A percentile compares a stretch with the other conserved stretches of the same genome.
Evolutionary conservation across 2,888 invertebrate species (phyloP).

Genomic region (Ormyrus nitidulus): DNA sequence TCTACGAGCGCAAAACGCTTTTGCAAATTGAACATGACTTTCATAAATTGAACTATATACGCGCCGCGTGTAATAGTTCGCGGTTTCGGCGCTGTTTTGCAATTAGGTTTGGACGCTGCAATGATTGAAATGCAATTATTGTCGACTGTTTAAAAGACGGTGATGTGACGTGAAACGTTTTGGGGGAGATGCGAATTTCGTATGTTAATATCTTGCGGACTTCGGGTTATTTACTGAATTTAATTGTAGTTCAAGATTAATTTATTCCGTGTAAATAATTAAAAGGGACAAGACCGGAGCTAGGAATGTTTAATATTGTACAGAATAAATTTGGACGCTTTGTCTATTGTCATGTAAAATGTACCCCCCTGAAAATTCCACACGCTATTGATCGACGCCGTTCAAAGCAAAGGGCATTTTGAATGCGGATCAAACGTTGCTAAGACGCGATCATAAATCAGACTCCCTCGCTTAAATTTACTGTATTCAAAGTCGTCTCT

Average conservation of each 20-base stretch:
- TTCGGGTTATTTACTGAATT: too few species aligned
- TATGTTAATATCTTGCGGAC: too few species aligned
- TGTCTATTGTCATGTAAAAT: background rate
- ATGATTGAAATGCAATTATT: background rate
- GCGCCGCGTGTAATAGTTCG: background rate
- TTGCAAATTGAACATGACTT: constrained; percentile 40
- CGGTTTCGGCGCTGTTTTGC: background rate
- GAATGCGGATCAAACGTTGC: background rate
- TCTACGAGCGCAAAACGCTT: background rate
- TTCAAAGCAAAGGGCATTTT: background rate
- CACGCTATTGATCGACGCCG: constrained; percentile 6
- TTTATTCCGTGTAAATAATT: too few species aligned
- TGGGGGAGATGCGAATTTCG: too few species aligned
- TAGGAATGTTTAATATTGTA: too few species aligned
- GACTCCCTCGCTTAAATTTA: background rate
- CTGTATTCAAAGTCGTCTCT: too few species aligned
- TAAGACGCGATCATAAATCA: constrained; percentile 3
- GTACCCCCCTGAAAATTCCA: constrained; percentile 4
- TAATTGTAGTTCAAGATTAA: too few species aligned
- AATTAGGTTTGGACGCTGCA: constrained; percentile 14
- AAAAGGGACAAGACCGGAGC: too few species aligned
- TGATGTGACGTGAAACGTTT: too few species aligned
- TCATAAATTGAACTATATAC: constrained; percentile 26
- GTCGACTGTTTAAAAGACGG: too few species aligned
- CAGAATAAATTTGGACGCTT: too few species aligned